Conservation (phyloP, 1,140 invertebrate species). For the Drosophila nannoptera region DNA sequence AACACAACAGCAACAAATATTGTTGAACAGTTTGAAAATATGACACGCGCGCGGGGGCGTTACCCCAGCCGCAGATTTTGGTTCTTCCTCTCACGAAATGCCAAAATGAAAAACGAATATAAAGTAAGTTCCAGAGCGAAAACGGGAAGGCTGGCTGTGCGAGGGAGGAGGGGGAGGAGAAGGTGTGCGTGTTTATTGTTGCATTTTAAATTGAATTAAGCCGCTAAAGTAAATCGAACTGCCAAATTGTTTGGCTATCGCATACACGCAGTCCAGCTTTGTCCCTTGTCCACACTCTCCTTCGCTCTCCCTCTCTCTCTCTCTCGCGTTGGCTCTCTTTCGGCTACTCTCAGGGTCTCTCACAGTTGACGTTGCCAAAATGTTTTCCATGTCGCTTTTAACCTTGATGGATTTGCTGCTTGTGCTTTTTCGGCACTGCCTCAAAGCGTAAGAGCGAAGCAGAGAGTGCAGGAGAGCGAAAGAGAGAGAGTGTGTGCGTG, state of each 20-base stretch:
- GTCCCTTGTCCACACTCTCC: background rate
- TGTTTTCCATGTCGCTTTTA: constrained; percentile 67
- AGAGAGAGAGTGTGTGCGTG: background rate
- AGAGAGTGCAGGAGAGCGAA: background rate
- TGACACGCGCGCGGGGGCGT: constrained; percentile 31
- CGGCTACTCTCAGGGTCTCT: background rate
- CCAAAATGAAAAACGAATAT: constrained; percentile 8
- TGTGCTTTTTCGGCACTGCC: constrained; percentile 8
- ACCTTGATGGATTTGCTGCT: constrained; percentile 59
- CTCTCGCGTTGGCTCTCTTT: background rate
- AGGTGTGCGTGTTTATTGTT: constrained; percentile 17
- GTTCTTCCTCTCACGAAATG: background rate
- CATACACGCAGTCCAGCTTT: constrained; percentile 11
- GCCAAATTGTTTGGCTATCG: constrained; percentile 38
- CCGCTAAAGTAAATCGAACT: constrained; percentile 35
- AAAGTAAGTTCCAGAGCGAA: background rate
- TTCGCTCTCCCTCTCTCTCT: background rate
- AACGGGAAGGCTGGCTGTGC: background rate
- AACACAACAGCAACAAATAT: no score
- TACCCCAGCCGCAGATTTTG: background rate
- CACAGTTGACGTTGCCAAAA: constrained; percentile 50
- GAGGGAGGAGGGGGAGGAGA: background rate
- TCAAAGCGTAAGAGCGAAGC: no score
- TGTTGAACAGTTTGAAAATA: constrained; percentile 31
- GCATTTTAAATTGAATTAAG: constrained; percentile 61